A percentile compares a stretch with the other conserved stretches of the same genome.
Evolutionary conservation across 2,888 invertebrate genomes (phyloP).

Genomic region (Campoletis raptor): DNA sequence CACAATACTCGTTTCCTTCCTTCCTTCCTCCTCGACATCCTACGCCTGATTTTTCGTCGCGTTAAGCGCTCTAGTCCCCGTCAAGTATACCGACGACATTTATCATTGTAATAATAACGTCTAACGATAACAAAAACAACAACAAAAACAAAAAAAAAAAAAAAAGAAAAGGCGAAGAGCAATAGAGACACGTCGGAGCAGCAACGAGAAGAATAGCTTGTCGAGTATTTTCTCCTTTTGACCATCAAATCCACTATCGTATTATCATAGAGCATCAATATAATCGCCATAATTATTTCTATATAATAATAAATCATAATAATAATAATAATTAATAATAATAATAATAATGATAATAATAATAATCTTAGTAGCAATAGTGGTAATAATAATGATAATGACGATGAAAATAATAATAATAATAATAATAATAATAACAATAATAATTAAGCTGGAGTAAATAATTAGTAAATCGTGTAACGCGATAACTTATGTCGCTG

Average conservation of each 20-base stretch:
- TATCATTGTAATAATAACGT: constrained; percentile 53
- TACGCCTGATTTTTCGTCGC: constrained; percentile 14
- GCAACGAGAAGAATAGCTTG: constrained; percentile 44
- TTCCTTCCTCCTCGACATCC: constrained; percentile 4
- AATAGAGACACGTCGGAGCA: constrained; percentile 54
- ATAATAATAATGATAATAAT: constrained; percentile 58
- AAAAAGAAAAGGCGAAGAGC: constrained; percentile 59
- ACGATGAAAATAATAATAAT: constrained; percentile 62
- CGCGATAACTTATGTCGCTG: constrained; percentile 80
- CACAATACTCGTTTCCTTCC: constrained; percentile 21
- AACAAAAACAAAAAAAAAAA: constrained; percentile 61
- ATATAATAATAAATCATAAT: constrained; percentile 65
- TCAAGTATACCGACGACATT: neutral
- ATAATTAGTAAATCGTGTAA: constrained; percentile 73
- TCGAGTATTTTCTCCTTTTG: constrained; percentile 34
- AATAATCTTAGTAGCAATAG: constrained; percentile 62
- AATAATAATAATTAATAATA: constrained; percentile 64
- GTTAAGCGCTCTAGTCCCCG: neutral
- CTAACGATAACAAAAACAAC: constrained; percentile 40
- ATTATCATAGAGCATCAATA: constrained; percentile 53
- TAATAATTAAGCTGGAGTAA: constrained; percentile 69
- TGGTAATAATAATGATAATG: constrained; percentile 62
- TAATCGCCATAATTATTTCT: constrained; percentile 62
- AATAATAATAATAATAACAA: constrained; percentile 64
- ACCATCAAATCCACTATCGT: constrained; percentile 35